Evolutionary conservation across 2,888 invertebrate genomes (phyloP).

Genomic region (Drosophila kambysellisi): DNA sequence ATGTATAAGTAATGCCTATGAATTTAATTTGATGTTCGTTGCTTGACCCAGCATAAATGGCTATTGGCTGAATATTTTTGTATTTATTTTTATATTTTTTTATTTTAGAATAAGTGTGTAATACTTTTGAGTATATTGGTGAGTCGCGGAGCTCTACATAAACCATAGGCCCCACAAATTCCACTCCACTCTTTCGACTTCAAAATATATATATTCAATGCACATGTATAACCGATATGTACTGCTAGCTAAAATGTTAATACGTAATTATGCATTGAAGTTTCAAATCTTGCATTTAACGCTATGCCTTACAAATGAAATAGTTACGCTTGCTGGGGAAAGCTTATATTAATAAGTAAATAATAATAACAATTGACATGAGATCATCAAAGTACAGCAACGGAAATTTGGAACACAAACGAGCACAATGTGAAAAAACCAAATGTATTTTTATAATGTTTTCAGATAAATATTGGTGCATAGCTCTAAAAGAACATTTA

Average conservation of each 20-base stretch:
- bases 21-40: slow-evolving; percentile 56
- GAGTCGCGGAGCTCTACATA: slow-evolving; percentile 43
- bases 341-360: not conserved
- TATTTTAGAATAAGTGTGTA: slow-evolving; percentile 20
- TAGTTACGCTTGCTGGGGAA: slow-evolving; percentile 15
- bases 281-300: slow-evolving; percentile 19
- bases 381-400: slow-evolving; percentile 55
- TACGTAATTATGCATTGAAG: slow-evolving; percentile 1
- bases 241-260: slow-evolving; percentile 31
- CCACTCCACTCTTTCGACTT: slow-evolving; percentile 8
- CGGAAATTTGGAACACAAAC: not conserved
- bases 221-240: slow-evolving; percentile 70
- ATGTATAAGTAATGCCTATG: slow-evolving; percentile 7
- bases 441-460: not conserved
- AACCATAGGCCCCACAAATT: slow-evolving; percentile 40
- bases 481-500: not conserved
- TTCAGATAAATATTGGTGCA: not conserved
- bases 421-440: not conserved
- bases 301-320: slow-evolving; percentile 43
- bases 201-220: slow-evolving; percentile 18
- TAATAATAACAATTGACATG: slow-evolving; percentile 65
- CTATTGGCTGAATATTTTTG: slow-evolving; percentile 59
- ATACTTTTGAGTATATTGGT: slow-evolving; percentile 13
- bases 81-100: slow-evolving; percentile 8
- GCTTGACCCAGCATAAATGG: slow-evolving; percentile 62